Percentiles rank a stretch among this genome's conserved stretches.
phyloP scores from a whole-genome alignment of 64 coral and sea anemone genomes.

The Pocillopora verrucosa region DNA sequence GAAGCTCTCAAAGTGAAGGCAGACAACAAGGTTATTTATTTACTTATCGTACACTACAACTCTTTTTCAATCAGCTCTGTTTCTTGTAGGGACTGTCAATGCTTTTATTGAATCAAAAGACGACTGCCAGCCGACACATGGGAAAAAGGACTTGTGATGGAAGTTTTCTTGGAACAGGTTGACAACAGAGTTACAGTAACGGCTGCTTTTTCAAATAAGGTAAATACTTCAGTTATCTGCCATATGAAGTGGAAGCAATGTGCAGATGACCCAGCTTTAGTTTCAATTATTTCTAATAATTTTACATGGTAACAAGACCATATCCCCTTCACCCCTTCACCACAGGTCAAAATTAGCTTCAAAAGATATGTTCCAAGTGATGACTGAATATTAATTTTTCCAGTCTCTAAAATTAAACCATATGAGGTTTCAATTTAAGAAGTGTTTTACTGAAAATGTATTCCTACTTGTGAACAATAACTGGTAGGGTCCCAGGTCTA shows the following conservation, averaged over 20 bases:
- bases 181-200: constrained; percentile 58
- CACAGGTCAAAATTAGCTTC: no score
- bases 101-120: constrained; percentile 77
- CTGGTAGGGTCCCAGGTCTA: no score
- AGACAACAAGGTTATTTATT: not conserved
- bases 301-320: no score
- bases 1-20: not conserved
- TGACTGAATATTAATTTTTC: no score
- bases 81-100: constrained; percentile 65
- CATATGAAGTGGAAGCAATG: not conserved
- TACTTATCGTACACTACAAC: no score
- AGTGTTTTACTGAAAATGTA: no score
- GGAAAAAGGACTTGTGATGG: constrained; percentile 72
- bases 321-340: no score
- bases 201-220: constrained; percentile 70
- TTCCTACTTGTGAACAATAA: no score
- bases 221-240: not conserved
- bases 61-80: not conserved
- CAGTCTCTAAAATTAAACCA: no score
- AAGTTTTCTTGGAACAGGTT: constrained; percentile 75
- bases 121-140: constrained; percentile 58
- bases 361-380: no score
- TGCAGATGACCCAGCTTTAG: not conserved
- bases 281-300: not conserved
- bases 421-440: no score